Base-by-base conservation (phyloP, 2,113 vertebrate genomes). In the Cheirogaleus medius region DNA sequence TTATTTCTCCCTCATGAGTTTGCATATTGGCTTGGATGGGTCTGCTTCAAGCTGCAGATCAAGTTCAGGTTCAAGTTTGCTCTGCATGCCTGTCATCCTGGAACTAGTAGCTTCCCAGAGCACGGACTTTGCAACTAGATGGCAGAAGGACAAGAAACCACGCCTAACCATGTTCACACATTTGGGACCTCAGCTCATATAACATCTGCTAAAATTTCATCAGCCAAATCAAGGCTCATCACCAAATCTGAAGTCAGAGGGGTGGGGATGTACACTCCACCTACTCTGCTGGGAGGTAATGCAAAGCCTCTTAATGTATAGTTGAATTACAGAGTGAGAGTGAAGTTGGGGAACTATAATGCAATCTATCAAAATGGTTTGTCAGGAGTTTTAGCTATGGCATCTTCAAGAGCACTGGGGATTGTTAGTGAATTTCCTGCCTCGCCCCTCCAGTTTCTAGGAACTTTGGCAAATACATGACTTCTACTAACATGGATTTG, bases 81-180 rank as follows among this genome's bases (percentile, higher is more conserved):
- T 74, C 56, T 52, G 49, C 3, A 1, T 39, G n/a, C 10, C 54
- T 88, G 21, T 78, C 11, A 0, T 76, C 29, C 29, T 34, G 29
- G 11, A 42, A 32, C n/a, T 47, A 64, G 49, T 56, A n/a, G 49
- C 29, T 94, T 92, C 77, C 71, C 54, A 82, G 71, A 21, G 8
- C 3, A 54, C 4, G 8, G 5, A 44, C 34, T 88, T 81, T 39
- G 76, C 64, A 71, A 69, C 69, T 84, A 42, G 42, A 64, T 90
- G 80, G 56, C 95, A 95, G 39, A 88, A 84, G 32, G 64, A 97
- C 83, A 90, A 91, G 56, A 87, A 95, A 90, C 90, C 69, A 68
- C 80, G 23, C 90, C 86, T 94, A 56, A 23, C 42, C 44, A 54
- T 27, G 81, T n/a, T 34, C 73, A 90, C 10, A 8, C 34, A 47